These are phyloP conservation scores for Maylandia zebra DNA, from an alignment of 2,113 vertebrate genomes.

Conservation along the genomic window DNA sequence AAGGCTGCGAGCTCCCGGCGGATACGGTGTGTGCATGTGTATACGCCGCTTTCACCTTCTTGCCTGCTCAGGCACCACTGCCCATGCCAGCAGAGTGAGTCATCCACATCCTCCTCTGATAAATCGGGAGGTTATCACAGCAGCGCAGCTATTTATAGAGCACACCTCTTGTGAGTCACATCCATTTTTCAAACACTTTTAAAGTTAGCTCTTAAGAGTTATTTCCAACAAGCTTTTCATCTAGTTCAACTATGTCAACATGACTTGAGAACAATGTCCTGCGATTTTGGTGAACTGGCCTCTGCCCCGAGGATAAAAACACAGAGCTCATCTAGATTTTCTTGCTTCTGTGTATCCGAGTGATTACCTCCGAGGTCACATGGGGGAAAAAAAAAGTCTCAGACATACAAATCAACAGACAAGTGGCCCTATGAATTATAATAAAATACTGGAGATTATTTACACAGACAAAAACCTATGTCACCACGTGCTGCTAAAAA, in stretches of 20 bases:
- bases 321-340: neutral
- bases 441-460: neutral
- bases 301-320: neutral
- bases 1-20: neutral
- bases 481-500: neutral
- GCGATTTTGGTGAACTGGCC: neutral
- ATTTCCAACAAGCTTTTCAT: conserved; percentile 25
- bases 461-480: neutral
- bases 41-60: neutral
- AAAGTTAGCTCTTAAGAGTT: conserved; percentile 19
- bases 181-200: conserved; percentile 57
- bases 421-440: neutral
- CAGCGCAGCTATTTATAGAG: conserved; percentile 65
- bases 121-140: conserved; percentile 69
- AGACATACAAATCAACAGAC: neutral
- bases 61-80: conserved; percentile 27
- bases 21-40: neutral
- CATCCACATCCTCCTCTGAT: conserved; percentile 65
- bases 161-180: conserved; percentile 26
- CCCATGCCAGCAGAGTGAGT: conserved; percentile 51
- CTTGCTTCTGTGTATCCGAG: neutral
- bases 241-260: conserved; percentile 12
- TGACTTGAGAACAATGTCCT: neutral
- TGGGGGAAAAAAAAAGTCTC: rapidly evolving
- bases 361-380: neutral